These are phyloP conservation scores for Campoplex capitator DNA, from an alignment of 2,888 invertebrate genomes.

Conservation along the genomic window DNA sequence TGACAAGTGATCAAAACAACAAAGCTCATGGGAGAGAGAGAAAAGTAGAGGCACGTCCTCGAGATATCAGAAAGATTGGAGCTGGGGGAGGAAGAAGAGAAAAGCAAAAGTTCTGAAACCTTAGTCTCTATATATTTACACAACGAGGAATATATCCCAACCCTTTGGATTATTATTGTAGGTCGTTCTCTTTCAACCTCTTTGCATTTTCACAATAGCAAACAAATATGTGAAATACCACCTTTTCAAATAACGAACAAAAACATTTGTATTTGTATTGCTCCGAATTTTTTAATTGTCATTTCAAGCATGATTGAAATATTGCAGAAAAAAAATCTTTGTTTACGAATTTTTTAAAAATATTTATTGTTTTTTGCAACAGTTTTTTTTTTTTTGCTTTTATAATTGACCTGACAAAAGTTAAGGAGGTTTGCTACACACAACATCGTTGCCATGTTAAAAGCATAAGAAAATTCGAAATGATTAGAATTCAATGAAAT, in stretches of 20 bases:
- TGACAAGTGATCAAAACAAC: slow-evolving; percentile 63
- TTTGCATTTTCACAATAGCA: background rate
- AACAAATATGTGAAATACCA: background rate
- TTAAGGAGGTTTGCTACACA: too few relatives aligned
- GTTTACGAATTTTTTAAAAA: background rate
- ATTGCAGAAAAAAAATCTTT: too few relatives aligned
- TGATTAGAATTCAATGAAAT: too few relatives aligned
- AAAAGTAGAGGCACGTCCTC: slow-evolving; percentile 1
- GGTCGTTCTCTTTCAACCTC: slow-evolving; percentile 1
- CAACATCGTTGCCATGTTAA: too few relatives aligned
- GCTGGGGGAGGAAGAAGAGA: slow-evolving; percentile 5
- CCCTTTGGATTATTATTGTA: slow-evolving; percentile 12
- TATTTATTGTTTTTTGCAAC: background rate
- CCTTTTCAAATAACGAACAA: background rate
- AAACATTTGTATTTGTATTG: background rate
- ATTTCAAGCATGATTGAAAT: background rate
- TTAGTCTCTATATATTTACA: background rate
- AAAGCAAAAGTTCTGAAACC: slow-evolving; percentile 8
- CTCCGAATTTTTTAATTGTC: background rate
- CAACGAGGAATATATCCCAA: background rate
- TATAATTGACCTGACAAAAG: too few relatives aligned
- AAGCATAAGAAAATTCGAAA: too few relatives aligned
- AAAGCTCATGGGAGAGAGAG: slow-evolving; percentile 49
- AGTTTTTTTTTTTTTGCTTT: too few relatives aligned
- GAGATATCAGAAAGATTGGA: slow-evolving; percentile 40